Evolutionary conservation across 1,140 invertebrate species (phyloP).

Genomic region (Trichogramma pretiosum): DNA sequence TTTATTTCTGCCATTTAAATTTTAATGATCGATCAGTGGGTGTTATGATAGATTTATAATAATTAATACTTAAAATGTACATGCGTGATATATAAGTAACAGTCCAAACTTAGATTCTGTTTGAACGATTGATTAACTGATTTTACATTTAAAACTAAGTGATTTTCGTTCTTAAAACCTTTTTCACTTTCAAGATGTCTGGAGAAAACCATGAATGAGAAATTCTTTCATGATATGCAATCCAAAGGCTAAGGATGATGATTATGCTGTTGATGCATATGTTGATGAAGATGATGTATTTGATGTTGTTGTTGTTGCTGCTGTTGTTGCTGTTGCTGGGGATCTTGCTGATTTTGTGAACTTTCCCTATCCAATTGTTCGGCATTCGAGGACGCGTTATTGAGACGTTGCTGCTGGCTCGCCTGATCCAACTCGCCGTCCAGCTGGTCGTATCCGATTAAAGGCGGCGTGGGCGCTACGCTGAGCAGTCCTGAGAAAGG

Average conservation of each 20-base stretch:
- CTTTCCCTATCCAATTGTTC: constrained; percentile 9
- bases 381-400: constrained; percentile 2
- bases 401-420: constrained; percentile 7
- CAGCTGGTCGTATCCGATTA: not conserved
- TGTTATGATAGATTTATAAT: too few species aligned
- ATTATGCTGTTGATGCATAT: constrained; percentile 12
- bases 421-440: not conserved
- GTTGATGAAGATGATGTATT: not conserved
- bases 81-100: too few species aligned
- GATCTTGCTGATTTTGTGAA: constrained; percentile 2
- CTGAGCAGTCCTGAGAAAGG: constrained; percentile 9
- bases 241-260: not conserved
- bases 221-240: too few species aligned
- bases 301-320: constrained; percentile 1
- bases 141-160: too few species aligned
- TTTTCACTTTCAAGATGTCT: too few species aligned
- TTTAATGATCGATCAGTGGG: too few species aligned
- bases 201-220: too few species aligned
- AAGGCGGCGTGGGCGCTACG: not conserved
- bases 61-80: too few species aligned
- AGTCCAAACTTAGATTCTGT: too few species aligned
- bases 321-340: not conserved
- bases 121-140: too few species aligned
- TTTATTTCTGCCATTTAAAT: too few species aligned
- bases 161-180: too few species aligned